Conservation (phyloP, 2,797 vertebrate genomes). For the Gymnoscopelus braueri region DNA sequence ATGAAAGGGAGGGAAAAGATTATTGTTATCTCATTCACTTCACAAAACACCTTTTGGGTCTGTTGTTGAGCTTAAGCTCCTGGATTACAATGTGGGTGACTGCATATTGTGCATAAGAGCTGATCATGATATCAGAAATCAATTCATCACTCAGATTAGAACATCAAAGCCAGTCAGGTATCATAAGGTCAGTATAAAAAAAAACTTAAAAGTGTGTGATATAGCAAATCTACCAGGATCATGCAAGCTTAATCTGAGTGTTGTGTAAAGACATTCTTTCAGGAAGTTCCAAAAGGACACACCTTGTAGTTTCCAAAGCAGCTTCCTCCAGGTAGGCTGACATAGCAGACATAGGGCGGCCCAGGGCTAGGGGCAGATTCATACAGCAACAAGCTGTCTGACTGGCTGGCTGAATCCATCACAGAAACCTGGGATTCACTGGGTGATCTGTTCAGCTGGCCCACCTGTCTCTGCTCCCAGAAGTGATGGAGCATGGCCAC, state of each 20-base stretch:
- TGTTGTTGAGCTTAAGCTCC: not conserved
- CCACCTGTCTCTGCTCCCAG: constrained; percentile 89
- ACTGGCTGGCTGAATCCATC: constrained; percentile 66
- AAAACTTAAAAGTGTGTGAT: constrained; percentile 22
- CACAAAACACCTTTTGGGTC: not conserved
- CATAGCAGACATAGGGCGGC: constrained; percentile 88
- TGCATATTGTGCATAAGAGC: constrained; percentile 49
- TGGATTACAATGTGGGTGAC: constrained; percentile 1
- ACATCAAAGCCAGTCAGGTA: constrained; percentile 59
- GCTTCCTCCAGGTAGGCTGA: constrained; percentile 92
- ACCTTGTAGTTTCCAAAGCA: constrained; percentile 95
- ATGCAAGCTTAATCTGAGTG: not conserved
- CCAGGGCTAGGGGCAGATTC: constrained; percentile 85
- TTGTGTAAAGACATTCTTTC: not conserved
- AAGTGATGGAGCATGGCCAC: constrained; percentile 91
- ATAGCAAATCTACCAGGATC: not conserved
- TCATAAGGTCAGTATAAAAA: constrained; percentile 38
- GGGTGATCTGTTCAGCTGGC: constrained; percentile 59
- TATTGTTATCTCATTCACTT: not conserved
- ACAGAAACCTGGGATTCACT: constrained; percentile 77
- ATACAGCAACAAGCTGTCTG: constrained; percentile 85
- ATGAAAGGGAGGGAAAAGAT: not conserved
- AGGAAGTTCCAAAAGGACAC: constrained; percentile 23
- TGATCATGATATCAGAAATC: constrained; percentile 64
- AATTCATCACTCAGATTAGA: constrained; percentile 57